phyloP scores from a whole-genome alignment of 1,140 invertebrate genomes.

The Drosophila neocordata region DNA sequence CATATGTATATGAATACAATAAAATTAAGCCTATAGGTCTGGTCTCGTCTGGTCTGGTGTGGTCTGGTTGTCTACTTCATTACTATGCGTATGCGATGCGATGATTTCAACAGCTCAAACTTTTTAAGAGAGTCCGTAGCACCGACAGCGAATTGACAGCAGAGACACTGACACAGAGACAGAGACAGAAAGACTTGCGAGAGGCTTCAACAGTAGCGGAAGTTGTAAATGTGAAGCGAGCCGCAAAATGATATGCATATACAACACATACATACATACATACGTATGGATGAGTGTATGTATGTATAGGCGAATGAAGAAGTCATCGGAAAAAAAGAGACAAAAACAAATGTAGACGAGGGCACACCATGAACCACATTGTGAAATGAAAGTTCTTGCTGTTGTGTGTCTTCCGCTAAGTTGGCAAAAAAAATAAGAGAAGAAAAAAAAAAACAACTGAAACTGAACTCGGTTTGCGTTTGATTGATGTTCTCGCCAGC shows the following conservation, averaged over 20 bases:
- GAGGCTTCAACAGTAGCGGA: constrained; percentile 42
- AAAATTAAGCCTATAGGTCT: constrained; percentile 59
- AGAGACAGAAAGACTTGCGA: neutral
- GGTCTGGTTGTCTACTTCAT: constrained; percentile 34
- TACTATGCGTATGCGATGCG: constrained; percentile 48
- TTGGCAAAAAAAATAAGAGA: constrained; percentile 39
- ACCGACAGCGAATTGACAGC: constrained; percentile 63
- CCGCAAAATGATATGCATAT: constrained; percentile 70
- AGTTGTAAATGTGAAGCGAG: constrained; percentile 63
- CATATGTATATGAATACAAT: constrained; percentile 19
- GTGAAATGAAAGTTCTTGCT: constrained; percentile 41
- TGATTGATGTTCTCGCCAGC: constrained; percentile 59
- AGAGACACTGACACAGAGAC: constrained; percentile 17
- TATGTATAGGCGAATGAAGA: neutral
- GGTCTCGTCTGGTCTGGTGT: neutral
- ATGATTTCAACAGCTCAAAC: constrained; percentile 54
- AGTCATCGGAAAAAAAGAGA: constrained; percentile 17
- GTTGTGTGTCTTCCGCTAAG: constrained; percentile 40
- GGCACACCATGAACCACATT: constrained; percentile 14
- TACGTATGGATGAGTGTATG: no score
- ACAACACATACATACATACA: neutral
- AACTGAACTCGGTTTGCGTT: constrained; percentile 47
- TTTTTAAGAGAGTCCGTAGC: constrained; percentile 35
- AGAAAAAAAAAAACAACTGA: constrained; percentile 19
- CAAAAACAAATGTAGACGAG: neutral